Conservation (phyloP, 2,888 invertebrate species). For the Dynastes tityus region DNA sequence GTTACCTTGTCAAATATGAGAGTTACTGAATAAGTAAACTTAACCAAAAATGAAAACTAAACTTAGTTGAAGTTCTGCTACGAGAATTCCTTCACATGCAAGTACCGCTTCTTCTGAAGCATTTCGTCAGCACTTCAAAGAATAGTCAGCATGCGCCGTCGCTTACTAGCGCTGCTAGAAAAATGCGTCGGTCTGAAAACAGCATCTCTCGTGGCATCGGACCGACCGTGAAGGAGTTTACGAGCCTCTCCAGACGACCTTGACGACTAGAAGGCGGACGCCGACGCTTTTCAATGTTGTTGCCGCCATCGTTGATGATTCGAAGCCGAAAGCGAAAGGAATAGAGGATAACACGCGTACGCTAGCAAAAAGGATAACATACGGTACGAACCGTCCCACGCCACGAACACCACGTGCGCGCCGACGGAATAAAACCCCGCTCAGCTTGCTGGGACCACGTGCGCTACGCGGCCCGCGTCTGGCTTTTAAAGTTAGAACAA, state of each 20-base stretch:
- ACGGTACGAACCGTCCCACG: not conserved
- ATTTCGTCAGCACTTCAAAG: too few relatives aligned
- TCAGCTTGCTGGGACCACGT: conserved; percentile 52
- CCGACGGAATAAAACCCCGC: conserved; percentile 41
- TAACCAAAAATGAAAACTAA: too few relatives aligned
- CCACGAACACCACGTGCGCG: conserved; percentile 4
- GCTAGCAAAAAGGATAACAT: conserved; percentile 1
- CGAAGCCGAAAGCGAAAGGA: conserved; percentile 25
- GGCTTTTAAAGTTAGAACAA: not conserved
- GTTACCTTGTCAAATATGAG: too few relatives aligned
- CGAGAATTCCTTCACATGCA: too few relatives aligned
- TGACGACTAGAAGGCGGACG: conserved; percentile 58
- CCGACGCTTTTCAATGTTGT: conserved; percentile 53
- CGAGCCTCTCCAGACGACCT: conserved; percentile 58
- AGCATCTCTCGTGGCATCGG: too few relatives aligned
- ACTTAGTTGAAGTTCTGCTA: too few relatives aligned
- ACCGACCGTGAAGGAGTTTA: conserved; percentile 56
- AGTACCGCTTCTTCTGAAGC: too few relatives aligned
- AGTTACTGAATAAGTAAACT: too few relatives aligned
- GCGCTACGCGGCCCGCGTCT: conserved; percentile 29
- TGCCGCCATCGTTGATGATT: conserved; percentile 30
- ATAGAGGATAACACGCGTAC: conserved; percentile 16
- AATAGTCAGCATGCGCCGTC: too few relatives aligned
- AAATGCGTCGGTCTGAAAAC: too few relatives aligned
- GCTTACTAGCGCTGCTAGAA: too few relatives aligned